Evolutionary conservation across 2,113 vertebrate species (phyloP).

Genomic region (Myrmecobius fasciatus): DNA sequence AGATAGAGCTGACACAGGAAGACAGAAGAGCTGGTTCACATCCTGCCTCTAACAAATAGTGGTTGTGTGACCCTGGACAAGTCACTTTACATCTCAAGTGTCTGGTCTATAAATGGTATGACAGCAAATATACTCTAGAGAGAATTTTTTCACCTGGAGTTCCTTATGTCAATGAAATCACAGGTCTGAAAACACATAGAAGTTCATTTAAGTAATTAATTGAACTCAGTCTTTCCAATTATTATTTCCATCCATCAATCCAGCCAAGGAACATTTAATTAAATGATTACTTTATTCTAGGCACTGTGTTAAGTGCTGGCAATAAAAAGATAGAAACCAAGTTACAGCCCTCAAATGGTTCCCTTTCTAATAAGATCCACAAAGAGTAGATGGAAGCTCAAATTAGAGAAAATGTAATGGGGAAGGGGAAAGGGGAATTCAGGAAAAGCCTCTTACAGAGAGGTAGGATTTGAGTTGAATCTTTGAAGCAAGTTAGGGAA

Average conservation of each 20-base stretch:
- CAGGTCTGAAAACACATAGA: background rate
- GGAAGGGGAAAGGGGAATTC: background rate
- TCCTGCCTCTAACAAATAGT: background rate
- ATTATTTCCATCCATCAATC: background rate
- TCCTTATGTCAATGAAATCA: background rate
- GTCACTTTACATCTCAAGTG: background rate
- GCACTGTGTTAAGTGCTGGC: background rate
- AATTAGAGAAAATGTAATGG: background rate
- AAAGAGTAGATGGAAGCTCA: background rate
- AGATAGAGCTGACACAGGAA: background rate
- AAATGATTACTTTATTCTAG: background rate
- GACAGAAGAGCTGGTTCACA: background rate
- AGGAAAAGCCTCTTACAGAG: background rate
- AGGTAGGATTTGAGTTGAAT: background rate
- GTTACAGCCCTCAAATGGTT: background rate
- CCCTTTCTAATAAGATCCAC: background rate
- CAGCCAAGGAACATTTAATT: background rate
- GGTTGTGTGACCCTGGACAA: background rate
- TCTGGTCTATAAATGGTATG: background rate
- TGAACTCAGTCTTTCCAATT: background rate
- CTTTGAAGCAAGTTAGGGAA: background rate
- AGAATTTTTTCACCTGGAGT: background rate
- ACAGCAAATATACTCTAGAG: background rate
- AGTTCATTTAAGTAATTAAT: background rate
- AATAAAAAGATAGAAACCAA: background rate